A percentile compares a stretch with the other conserved stretches of the same genome.
Conservation (phyloP, 2,888 invertebrate genomes). For the Drosophila eohydei region DNA sequence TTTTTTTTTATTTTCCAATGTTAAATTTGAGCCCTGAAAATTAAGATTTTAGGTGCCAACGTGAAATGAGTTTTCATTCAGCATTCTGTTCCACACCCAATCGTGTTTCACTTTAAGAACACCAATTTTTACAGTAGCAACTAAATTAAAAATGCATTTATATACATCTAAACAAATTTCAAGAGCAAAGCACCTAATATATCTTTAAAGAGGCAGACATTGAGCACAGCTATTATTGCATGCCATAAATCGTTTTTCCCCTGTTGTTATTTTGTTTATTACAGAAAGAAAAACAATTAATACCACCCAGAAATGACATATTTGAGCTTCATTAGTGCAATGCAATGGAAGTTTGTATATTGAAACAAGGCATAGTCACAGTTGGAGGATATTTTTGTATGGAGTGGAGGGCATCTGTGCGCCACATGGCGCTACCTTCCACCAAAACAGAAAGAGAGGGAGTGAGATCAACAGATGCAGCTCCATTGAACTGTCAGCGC, state of each 20-base stretch:
- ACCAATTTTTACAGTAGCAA: background rate
- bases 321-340: constrained; percentile 33
- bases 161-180: background rate
- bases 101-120: no score
- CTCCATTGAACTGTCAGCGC: constrained; percentile 50
- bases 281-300: constrained; percentile 55
- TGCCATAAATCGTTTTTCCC: constrained; percentile 25
- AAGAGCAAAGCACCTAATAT: background rate
- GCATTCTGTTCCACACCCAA: background rate
- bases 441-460: background rate
- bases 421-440: constrained; percentile 69
- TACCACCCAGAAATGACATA: constrained; percentile 40
- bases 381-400: constrained; percentile 21
- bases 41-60: no score
- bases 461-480: constrained; percentile 23
- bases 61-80: background rate
- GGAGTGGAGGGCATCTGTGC: constrained; percentile 54
- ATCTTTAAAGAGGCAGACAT: background rate
- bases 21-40: no score
- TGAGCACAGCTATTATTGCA: constrained; percentile 5
- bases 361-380: constrained; percentile 11
- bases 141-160: background rate
- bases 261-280: constrained; percentile 52
- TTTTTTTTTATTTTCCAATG: no score
- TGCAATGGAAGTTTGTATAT: constrained; percentile 9